phyloP scores from a whole-genome alignment of 35 echinoderm and acorn worm species.

The Chiridota heheva region DNA sequence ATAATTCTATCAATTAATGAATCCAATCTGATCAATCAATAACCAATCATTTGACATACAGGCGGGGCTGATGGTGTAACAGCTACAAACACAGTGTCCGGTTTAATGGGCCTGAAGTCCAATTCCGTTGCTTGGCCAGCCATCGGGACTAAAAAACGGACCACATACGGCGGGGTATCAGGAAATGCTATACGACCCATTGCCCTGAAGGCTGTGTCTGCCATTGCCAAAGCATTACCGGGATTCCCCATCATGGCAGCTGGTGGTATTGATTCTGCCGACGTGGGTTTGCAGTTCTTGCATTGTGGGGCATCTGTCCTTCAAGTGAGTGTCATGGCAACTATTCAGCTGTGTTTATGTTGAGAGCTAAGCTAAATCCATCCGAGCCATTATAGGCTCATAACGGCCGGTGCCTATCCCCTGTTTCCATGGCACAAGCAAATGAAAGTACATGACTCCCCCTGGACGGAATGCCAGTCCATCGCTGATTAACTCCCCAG shows the following conservation, averaged over 20 bases:
- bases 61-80: conserved; percentile 94
- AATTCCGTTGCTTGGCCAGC: conserved; percentile 84
- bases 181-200: conserved; percentile 97
- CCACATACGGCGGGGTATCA: conserved; percentile 94
- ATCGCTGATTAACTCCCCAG: too few relatives aligned
- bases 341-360: neutral
- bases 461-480: too few relatives aligned
- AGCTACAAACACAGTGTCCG: conserved; percentile 96
- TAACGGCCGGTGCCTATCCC: too few relatives aligned
- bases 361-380: too few relatives aligned
- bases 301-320: conserved; percentile 81
- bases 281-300: conserved; percentile 85
- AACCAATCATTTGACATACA: too few relatives aligned
- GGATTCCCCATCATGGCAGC: conserved; percentile 94
- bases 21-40: too few relatives aligned
- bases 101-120: conserved; percentile 88
- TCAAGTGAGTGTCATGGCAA: conserved; percentile 52
- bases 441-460: too few relatives aligned
- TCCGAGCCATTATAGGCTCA: too few relatives aligned
- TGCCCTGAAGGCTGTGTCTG: conserved; percentile 88
- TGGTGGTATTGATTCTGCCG: conserved; percentile 95
- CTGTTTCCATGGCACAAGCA: too few relatives aligned
- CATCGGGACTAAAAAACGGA: conserved; percentile 66
- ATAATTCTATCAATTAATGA: too few relatives aligned
- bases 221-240: conserved; percentile 79